Base-by-base conservation (phyloP, 2,888 invertebrate genomes). In the Amorpha juglandis region DNA sequence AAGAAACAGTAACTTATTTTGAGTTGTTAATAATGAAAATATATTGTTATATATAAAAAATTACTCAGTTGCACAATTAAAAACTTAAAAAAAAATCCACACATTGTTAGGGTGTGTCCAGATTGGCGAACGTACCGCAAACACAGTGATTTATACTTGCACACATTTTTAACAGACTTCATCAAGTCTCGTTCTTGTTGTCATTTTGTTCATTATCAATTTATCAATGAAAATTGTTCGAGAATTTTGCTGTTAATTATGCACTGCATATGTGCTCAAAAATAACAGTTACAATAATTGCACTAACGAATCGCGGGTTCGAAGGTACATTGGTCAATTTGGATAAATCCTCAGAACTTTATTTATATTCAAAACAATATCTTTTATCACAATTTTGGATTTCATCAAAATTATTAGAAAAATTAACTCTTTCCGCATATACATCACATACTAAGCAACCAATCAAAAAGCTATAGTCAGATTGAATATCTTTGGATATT, bases 401-500 rank as follows among this genome's bases (percentile, higher is more conserved):
- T 19, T 19, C 1, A 33, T 35, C 16, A 35, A 19, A 1, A 55
- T 58, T n/a, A 19, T 19, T 47, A 35, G 9, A 0, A 12, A 45
- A 12, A 14, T 14, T 8, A 48, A n/a, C 9, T 19, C 14, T 47
- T 64, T 12, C 33, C 14, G 19, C 14, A 38, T 47, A 53, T 7
- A 35, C 33, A 14, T 35, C 19, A n/a, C 14, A 35, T n/a, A 53
- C 58, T 48, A 64, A 35, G 19, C 64, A 64, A 48, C 64, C 48
- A 9, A 51, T 74, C 9, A 73, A 90, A 95, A 73, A 84, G 42
- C 62, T 72, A 63, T 75, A 81, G n/a, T 69, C 66, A 42, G 76
- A 73, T 64, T 81, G 82, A 52, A 81, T 50, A 69, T 86, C 85
- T 72, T 85, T 86, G 11, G 69, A 67, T 27, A 79, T 67, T 0